phyloP scores from a whole-genome alignment of 2,113 vertebrate species.

The Felis catus region F.catus_Fca126_mat1.0 CM031414.1:132307501-132308000 shows the following conservation, averaged over 20 bases:
- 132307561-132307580: background rate
- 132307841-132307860: background rate
- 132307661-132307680: background rate
- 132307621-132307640: no score
- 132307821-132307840: background rate
- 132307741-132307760: background rate
- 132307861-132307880: slow-evolving; percentile 32
- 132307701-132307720: background rate
- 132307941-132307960: background rate
- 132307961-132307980: background rate
- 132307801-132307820: background rate
- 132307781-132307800: background rate
- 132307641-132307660: accelerated
- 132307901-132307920: background rate
- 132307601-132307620: accelerated
- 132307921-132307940: background rate
- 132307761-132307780: background rate
- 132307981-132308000: background rate
- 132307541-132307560: background rate
- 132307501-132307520: background rate
- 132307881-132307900: background rate
- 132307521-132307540: background rate
- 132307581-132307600: no score
- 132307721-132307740: background rate
- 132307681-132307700: background rate